Conservation (phyloP, 2,888 invertebrate genomes). For the Volucella inflata region DNA sequence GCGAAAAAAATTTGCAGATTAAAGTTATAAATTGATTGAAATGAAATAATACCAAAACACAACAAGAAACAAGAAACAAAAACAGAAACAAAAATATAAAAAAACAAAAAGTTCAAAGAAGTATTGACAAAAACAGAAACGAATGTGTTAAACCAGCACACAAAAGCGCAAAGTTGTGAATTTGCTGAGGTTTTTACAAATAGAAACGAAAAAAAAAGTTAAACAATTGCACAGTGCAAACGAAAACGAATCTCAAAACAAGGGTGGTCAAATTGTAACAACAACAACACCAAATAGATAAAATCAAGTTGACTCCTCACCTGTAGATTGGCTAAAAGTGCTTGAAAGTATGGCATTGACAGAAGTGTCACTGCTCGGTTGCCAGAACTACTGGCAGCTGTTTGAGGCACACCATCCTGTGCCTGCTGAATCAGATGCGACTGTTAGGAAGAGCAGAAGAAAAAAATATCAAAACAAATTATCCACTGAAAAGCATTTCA, state of each 20-base stretch:
- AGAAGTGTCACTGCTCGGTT: conserved; percentile 82
- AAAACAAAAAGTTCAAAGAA: conserved; percentile 13
- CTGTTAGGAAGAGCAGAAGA: conserved; percentile 77
- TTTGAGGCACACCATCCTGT: conserved; percentile 82
- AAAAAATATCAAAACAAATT: conserved; percentile 10
- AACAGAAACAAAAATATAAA: conserved; percentile 17
- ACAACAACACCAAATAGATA: conserved; percentile 66
- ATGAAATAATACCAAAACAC: conserved; percentile 23
- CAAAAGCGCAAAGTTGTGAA: conserved; percentile 65
- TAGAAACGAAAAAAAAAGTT: conserved; percentile 66
- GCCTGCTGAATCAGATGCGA: conserved; percentile 82
- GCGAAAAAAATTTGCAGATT: conserved; percentile 65
- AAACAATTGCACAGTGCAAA: conserved; percentile 71
- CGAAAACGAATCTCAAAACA: conserved; percentile 42
- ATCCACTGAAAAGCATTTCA: neutral
- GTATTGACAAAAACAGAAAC: conserved; percentile 20
- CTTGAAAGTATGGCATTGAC: conserved; percentile 88
- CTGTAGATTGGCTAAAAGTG: conserved; percentile 89
- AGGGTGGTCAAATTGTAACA: conserved; percentile 56
- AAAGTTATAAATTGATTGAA: conserved; percentile 32
- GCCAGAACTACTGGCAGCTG: conserved; percentile 83
- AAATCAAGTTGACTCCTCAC: conserved; percentile 84
- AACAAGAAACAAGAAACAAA: conserved; percentile 20
- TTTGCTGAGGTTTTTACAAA: conserved; percentile 41
- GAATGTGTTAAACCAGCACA: conserved; percentile 61